Conservation (phyloP, 2,797 vertebrate genomes). For the Lepilemur septentrionalis region DNA sequence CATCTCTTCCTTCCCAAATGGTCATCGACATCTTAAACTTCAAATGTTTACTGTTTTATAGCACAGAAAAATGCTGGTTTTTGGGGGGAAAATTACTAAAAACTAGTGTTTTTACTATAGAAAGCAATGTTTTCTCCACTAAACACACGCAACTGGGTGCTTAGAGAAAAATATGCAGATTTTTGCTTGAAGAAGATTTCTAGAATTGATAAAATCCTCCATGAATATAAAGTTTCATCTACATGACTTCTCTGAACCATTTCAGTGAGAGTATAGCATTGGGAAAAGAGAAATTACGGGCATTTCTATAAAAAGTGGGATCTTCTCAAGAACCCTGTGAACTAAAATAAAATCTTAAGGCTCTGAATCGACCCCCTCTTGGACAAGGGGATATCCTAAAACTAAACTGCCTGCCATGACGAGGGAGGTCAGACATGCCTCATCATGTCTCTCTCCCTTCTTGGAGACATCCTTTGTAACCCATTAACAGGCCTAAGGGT, state of each 20-base stretch:
- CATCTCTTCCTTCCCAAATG: conserved; percentile 44
- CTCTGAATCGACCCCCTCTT: no score
- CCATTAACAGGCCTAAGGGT: no score
- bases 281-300: neutral
- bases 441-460: no score
- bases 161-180: neutral
- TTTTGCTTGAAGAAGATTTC: neutral
- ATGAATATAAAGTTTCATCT: neutral
- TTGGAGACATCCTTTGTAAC: no score
- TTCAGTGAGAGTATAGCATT: neutral
- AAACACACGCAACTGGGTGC: neutral
- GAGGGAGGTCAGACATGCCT: no score
- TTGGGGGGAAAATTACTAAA: neutral
- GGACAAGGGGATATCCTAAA: no score
- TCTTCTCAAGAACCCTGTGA: neutral
- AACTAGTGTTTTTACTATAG: neutral
- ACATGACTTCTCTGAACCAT: neutral
- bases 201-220: conserved; percentile 7
- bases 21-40: conserved; percentile 49
- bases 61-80: neutral
- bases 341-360: no score
- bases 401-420: no score
- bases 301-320: neutral
- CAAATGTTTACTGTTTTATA: conserved; percentile 45
- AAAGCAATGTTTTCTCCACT: conserved; percentile 1